Conservation (phyloP, 2,113 vertebrate species). For the Seriola aureovittata region DNA sequence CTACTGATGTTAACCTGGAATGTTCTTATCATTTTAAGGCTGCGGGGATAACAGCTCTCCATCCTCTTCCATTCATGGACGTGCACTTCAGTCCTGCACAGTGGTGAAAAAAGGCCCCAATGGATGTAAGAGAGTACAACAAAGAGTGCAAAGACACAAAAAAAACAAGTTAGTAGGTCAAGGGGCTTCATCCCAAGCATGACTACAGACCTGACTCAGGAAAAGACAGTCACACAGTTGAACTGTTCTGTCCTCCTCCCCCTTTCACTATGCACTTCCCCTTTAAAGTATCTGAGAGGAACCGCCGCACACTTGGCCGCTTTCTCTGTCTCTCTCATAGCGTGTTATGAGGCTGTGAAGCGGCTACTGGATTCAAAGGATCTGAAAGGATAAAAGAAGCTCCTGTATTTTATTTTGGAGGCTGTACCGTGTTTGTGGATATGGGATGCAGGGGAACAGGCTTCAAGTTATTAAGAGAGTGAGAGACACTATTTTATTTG, state of each 20-base stretch:
- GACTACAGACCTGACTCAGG: slow-evolving; percentile 6
- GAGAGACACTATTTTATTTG: slow-evolving; percentile 19
- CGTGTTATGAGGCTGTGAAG: slow-evolving; percentile 6
- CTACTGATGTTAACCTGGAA: slow-evolving; percentile 17
- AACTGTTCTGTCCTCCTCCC: slow-evolving; percentile 4
- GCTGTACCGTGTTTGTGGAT: background rate
- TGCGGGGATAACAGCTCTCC: slow-evolving; percentile 3
- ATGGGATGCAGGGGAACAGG: background rate
- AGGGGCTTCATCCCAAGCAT: background rate
- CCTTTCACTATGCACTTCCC: slow-evolving; percentile 57
- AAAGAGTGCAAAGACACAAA: background rate
- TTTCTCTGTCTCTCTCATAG: background rate
- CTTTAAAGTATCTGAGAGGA: slow-evolving; percentile 59
- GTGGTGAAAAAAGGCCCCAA: background rate
- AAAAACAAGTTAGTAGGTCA: background rate
- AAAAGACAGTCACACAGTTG: background rate
- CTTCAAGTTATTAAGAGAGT: background rate
- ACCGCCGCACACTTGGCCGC: background rate
- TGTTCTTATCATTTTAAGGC: slow-evolving; percentile 16
- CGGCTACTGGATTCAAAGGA: background rate
- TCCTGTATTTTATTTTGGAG: background rate
- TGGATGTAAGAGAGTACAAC: background rate
- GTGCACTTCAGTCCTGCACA: background rate
- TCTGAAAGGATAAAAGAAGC: slow-evolving; percentile 2
- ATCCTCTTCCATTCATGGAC: slow-evolving; percentile 15